These are phyloP conservation scores for Semnornis frantzii DNA, from an alignment of 2,113 vertebrate genomes.

Conservation along the genomic window DNA sequence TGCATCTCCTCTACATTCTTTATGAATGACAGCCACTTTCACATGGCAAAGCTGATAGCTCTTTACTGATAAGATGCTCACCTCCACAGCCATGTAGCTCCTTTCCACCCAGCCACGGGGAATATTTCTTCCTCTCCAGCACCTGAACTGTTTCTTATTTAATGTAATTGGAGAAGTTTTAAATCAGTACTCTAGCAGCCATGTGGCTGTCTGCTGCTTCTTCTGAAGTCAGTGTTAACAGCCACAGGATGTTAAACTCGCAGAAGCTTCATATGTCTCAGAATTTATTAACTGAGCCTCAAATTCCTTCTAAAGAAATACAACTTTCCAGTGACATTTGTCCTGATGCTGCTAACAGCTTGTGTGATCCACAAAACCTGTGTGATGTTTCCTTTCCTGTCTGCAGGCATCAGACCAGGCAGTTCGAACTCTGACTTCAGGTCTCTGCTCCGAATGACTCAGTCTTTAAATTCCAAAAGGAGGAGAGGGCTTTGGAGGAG, in stretches of 20 bases:
- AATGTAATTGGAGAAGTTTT: background rate
- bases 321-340: slow-evolving; percentile 34
- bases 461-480: slow-evolving; percentile 62
- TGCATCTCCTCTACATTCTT: background rate
- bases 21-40: background rate
- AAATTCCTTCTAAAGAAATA: slow-evolving; percentile 32
- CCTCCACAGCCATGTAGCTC: background rate
- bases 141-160: slow-evolving; percentile 4
- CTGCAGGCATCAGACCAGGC: slow-evolving; percentile 62
- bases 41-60: background rate
- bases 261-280: slow-evolving; percentile 45
- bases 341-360: slow-evolving; percentile 21
- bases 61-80: background rate
- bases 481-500: slow-evolving; percentile 57
- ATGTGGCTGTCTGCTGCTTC: slow-evolving; percentile 49
- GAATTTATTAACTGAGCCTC: slow-evolving; percentile 51
- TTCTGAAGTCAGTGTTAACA: slow-evolving; percentile 53
- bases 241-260: slow-evolving; percentile 55
- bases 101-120: background rate
- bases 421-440: slow-evolving; percentile 25
- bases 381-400: background rate
- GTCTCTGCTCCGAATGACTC: slow-evolving; percentile 55
- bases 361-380: slow-evolving; percentile 10
- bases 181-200: slow-evolving; percentile 15
- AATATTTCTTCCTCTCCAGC: background rate